phyloP scores from a whole-genome alignment of 1,140 invertebrate species.

The Rhopalosiphum maidis region DNA sequence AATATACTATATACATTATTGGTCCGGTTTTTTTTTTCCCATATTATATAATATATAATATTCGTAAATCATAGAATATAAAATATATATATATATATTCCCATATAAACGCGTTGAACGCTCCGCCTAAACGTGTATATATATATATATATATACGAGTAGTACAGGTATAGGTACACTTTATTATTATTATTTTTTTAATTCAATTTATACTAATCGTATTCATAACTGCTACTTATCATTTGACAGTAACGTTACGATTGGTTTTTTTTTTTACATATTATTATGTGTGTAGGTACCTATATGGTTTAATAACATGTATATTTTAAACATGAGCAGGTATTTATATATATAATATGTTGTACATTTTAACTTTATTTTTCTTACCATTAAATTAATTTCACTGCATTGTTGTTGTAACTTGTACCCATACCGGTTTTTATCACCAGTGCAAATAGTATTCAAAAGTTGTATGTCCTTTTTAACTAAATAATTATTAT shows the following conservation, averaged over 20 bases:
- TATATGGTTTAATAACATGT: neutral
- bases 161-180: neutral
- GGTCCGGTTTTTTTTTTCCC: neutral
- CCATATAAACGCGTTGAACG: neutral
- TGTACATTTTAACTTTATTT: neutral
- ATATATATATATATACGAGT: too few relatives aligned
- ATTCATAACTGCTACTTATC: constrained; percentile 7
- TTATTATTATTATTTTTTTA: neutral
- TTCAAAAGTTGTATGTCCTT: neutral
- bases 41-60: neutral
- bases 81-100: neutral
- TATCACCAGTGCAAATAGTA: neutral
- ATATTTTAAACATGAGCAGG: neutral
- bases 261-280: neutral
- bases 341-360: neutral
- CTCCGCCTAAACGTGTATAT: too few relatives aligned
- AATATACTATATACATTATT: neutral
- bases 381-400: neutral
- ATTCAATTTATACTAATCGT: constrained; percentile 3
- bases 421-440: neutral
- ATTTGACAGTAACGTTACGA: neutral
- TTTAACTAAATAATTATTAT: neutral
- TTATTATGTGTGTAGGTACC: neutral
- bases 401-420: neutral
- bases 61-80: neutral